Base-by-base conservation (phyloP, 2,888 invertebrate species). In the Pachycephus smyrnensis region DNA sequence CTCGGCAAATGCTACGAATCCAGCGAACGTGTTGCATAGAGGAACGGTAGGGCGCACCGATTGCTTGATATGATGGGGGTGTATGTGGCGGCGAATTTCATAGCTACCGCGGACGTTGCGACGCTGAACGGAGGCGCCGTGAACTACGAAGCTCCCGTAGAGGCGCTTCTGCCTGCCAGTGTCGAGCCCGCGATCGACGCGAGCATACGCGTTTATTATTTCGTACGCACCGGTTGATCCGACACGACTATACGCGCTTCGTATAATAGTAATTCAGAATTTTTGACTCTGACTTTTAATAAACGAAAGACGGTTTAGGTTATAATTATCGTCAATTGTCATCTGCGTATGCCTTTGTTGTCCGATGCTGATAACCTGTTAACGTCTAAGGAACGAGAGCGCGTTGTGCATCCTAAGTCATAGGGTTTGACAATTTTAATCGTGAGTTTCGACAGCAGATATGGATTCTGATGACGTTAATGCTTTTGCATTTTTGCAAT, bases 151-250 rank as follows among this genome's bases (percentile, higher is more conserved):
- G 71, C 33, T 33, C 71, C 35, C 73, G 69, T 73, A 33, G 69
- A 69, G 73, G 33, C 76, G 73, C 75, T 73, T 69, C 78, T 32
- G 76, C 71, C 12, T 40, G 89, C 86, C 91, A 91, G 91, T 91
- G 88, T 88, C 86, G 89, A 89, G 88, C 85, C 89, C 91, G 91
- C 91, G 90, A 90, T 87, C 90, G 89, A 88, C 85, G 89, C 86
- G 91, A 90, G 89, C 88, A 90, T 90, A 90, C 90, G 90, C 87
- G 89, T 86, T 55, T 55, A 9, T 23, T 55, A 84, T 81, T 82
- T 82, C 80, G 80, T 80, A 85, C 23, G 23, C 55, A 55, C 55
- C 55, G 55, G 55, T 55, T 55, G 55, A 55, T 55, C 23, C 55
- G 55, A 23, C 55, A 55, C 23, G 55, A 55, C 9, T 55, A 15